phyloP scores from a whole-genome alignment of 2,113 vertebrate genomes.

The Salvelinus alpinus region DNA sequence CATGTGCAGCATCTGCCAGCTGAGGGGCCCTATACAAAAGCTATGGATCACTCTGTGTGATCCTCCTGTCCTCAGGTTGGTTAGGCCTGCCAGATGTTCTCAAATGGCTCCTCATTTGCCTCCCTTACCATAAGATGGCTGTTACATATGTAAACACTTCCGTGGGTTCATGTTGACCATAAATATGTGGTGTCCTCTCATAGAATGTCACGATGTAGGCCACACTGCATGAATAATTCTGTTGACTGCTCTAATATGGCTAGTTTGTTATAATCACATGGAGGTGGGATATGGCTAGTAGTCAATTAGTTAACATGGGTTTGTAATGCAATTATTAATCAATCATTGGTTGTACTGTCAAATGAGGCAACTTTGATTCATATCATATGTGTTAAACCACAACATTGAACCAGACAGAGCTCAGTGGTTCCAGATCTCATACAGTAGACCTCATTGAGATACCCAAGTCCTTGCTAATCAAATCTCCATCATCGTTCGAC shows the following conservation, averaged over 20 bases:
- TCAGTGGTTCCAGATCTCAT: no score
- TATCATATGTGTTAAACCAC: background rate
- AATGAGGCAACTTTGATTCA: background rate
- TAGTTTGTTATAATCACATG: background rate
- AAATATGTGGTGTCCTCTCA: background rate
- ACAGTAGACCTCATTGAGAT: background rate
- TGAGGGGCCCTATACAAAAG: background rate
- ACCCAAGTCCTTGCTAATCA: background rate
- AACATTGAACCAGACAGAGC: background rate
- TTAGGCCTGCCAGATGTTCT: conserved; percentile 17
- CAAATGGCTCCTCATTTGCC: background rate
- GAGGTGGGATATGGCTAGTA: background rate
- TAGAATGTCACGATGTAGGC: background rate
- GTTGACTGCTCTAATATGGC: background rate
- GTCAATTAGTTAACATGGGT: no score
- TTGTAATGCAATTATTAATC: no score
- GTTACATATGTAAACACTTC: conserved; percentile 1
- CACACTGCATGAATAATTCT: background rate
- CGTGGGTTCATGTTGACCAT: background rate
- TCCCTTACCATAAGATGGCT: conserved; percentile 5
- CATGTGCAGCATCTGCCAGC: background rate
- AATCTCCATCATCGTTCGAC: background rate
- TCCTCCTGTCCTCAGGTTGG: conserved; percentile 3
- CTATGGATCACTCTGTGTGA: background rate
- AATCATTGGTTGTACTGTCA: no score